A percentile compares a stretch with the other conserved stretches of the same genome.
These are phyloP conservation scores for Digitonthophagus gazella DNA, from an alignment of 2,888 invertebrate genomes.

Conservation along the genomic window DNA sequence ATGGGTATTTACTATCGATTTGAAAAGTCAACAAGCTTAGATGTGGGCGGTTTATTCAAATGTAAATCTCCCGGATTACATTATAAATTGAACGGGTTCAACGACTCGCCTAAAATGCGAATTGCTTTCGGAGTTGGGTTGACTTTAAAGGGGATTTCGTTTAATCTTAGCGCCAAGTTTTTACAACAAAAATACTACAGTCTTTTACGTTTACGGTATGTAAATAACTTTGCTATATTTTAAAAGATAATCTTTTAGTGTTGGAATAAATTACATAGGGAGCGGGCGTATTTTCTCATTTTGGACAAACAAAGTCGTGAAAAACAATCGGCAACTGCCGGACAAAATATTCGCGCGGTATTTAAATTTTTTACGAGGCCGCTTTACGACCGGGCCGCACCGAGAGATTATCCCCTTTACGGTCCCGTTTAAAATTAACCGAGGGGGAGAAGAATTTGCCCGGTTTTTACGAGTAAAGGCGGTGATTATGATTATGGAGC, in stretches of 20 bases:
- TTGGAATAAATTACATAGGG: neutral
- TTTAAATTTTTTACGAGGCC: constrained; percentile 16
- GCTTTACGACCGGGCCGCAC: constrained; percentile 3
- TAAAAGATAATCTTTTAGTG: neutral
- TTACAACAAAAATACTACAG: too few relatives aligned
- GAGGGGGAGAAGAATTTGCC: constrained; percentile 5
- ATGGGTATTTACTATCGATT: too few relatives aligned
- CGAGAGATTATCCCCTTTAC: constrained; percentile 11
- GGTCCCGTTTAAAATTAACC: constrained; percentile 16
- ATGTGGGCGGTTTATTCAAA: neutral
- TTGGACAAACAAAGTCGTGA: neutral
- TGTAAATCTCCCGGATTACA: neutral
- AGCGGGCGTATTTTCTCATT: neutral
- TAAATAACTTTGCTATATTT: neutral
- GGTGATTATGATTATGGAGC: constrained; percentile 10
- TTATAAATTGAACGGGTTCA: neutral
- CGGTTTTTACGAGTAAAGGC: constrained; percentile 13
- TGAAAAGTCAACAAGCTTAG: neutral
- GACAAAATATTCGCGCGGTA: constrained; percentile 3
- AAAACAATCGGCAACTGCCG: neutral
- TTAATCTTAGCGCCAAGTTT: too few relatives aligned
- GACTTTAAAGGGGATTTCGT: too few relatives aligned
- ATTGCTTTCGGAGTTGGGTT: neutral
- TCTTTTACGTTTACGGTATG: neutral
- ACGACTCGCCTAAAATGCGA: neutral